These are phyloP conservation scores for Monopterus albus DNA, from an alignment of 2,113 vertebrate genomes.

Conservation along the genomic window DNA sequence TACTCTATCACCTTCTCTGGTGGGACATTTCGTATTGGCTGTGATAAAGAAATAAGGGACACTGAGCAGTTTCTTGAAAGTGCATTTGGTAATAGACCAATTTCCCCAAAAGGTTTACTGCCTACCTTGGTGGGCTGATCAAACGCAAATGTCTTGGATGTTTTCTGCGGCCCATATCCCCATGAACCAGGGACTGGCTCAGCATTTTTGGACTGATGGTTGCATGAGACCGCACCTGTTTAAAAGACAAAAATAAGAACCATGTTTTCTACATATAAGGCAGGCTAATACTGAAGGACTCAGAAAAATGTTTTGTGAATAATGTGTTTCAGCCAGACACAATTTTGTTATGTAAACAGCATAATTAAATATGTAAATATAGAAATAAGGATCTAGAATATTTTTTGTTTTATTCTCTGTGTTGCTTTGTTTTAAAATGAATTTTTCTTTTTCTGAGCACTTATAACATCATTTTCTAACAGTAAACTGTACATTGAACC, in stretches of 20 bases:
- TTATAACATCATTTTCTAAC: too few relatives aligned
- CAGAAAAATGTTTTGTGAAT: not conserved
- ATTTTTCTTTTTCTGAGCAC: too few relatives aligned
- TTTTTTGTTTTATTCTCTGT: too few relatives aligned
- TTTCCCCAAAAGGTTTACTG: not conserved
- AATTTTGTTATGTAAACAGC: too few relatives aligned
- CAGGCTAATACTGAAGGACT: not conserved
- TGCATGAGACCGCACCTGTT: constrained; percentile 22
- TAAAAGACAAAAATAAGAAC: not conserved
- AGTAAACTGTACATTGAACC: not conserved
- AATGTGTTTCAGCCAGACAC: not conserved
- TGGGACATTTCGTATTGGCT: constrained; percentile 85
- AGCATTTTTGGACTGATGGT: constrained; percentile 11
- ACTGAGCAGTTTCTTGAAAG: not conserved
- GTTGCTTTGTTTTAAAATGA: too few relatives aligned
- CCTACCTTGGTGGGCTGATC: constrained; percentile 76
- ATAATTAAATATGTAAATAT: not conserved
- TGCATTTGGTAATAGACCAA: not conserved
- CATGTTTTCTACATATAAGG: not conserved
- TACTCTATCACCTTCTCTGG: constrained; percentile 89
- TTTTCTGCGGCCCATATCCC: constrained; percentile 73
- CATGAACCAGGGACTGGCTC: constrained; percentile 62
- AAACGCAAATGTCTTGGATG: constrained; percentile 85
- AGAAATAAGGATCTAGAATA: too few relatives aligned
- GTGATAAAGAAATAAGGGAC: constrained; percentile 26